Conservation (phyloP, 2,888 invertebrate species). For the Hanleya hanleyi region DNA sequence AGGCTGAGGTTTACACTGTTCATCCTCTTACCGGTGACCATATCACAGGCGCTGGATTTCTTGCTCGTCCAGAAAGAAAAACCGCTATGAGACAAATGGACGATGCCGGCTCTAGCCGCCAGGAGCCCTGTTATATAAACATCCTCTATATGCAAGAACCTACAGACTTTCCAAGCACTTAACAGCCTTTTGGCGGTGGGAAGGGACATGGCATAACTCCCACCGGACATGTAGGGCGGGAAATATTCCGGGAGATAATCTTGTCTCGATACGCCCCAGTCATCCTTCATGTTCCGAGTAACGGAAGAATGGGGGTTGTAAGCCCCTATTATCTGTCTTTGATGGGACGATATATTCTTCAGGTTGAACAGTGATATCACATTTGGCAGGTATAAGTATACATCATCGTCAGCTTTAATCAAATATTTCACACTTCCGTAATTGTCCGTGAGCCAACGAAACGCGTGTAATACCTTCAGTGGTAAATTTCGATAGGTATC, state of each 20-base stretch:
- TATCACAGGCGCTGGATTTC: constrained; percentile 39
- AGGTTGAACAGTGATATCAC: no score
- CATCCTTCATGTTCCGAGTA: constrained; percentile 37
- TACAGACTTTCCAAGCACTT: constrained; percentile 4
- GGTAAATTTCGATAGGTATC: constrained; percentile 44
- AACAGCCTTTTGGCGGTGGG: constrained; percentile 24
- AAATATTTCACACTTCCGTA: constrained; percentile 24
- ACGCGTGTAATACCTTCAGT: constrained; percentile 36
- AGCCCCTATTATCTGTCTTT: constrained; percentile 39
- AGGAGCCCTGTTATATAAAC: constrained; percentile 45
- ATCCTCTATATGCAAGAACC: constrained; percentile 41
- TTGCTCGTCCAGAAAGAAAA: constrained; percentile 42
- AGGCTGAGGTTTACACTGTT: constrained; percentile 39
- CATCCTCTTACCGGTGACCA: constrained; percentile 30
- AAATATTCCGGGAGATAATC: constrained; percentile 31
- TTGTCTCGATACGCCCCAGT: constrained; percentile 39
- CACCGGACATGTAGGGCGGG: constrained; percentile 44
- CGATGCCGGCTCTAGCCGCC: constrained; percentile 30
- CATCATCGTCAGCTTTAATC: constrained; percentile 50
- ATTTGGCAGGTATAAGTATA: constrained; percentile 40
- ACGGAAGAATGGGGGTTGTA: constrained; percentile 36
- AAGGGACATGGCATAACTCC: constrained; percentile 40
- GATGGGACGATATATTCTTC: constrained; percentile 12
- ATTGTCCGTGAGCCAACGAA: constrained; percentile 31
- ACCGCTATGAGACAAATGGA: constrained; percentile 33